Base-by-base conservation (phyloP, 2,797 vertebrate genomes). In the Xenentodon cancila region DNA sequence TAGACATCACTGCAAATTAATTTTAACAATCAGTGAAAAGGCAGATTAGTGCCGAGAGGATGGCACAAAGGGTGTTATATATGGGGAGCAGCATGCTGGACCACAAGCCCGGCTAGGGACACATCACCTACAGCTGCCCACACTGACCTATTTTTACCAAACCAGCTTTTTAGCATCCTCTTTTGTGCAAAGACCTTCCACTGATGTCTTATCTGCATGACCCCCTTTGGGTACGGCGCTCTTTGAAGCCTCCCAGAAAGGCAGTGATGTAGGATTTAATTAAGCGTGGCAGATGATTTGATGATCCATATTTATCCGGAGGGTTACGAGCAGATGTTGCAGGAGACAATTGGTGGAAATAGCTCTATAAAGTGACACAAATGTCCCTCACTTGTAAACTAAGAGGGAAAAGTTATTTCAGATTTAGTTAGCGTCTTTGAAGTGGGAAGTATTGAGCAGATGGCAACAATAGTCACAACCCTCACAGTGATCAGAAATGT, bases 11-110 rank as follows among this genome's bases (percentile, higher is more conserved):
- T 82, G 80, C 89, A 86, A 96, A 96, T 95, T 91, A 94, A 96
- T 94, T 95, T 94, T 93, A 96, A 94, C 94, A 94, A 89, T 93
- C 91, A 87, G 88, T 96, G 95, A 97, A 98, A 96, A 92, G 95
- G 81, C 40, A 95, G 94, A 97, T 97, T 97, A 98, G 88, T 60
- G 86, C 83, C 70, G 84, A 88, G 76, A 85, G 84, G 75, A 85
- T 76, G 86, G 82, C 87, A 96, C 96, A 97, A 97, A 94, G 89
- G 91, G 90, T 92, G 87, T 90, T 94, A 92, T 83, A 93, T 91
- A 91, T 88, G 87, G 92, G 84, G 50, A 51, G 89, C 89, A 91
- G 91, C 89, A 89, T 70, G 88, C 89, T 86, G 68, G 88, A 93
- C 93, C 91, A 92, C 89, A 91, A 93, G 91, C 92, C 88, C 66